Base-by-base conservation (phyloP, 1,140 invertebrate species). In the Lethrus apterus region DNA sequence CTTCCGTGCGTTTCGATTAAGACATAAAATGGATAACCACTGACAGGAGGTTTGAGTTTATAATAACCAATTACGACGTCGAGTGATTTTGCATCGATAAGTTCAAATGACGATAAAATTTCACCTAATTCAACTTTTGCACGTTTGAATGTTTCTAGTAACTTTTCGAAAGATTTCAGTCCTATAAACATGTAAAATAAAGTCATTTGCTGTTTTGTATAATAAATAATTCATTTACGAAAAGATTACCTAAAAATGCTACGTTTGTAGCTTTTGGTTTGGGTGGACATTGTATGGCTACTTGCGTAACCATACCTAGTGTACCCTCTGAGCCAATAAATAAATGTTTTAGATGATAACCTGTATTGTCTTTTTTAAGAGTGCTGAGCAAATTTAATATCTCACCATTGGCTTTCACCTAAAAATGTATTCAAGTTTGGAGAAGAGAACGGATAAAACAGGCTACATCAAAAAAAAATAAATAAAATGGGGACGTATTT, bases 291-390 rank as follows among this genome's bases (percentile, higher is more conserved):
- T 92, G 79, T 44, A 98, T 83, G 0, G 87, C 80, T 9, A 92
- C 84, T 74, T 92, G 90, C 0, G 95, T 98, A 1, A 99, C 80
- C 8, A 99, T 65, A 5, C 96, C 95, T 31, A 99, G 69, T 0
- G 93, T 97, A 26, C 96, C 96, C 73, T 99, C 96, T 0, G 91
- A 91, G 8, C 96, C 96, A 58, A 99, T 93, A 64, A 99, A 98
- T 44, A 98, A 63, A 65, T 98, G 93, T 64, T 97, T 95, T 41
- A 97, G 66, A 64, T 98, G 90, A 65, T 94, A 95, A 0, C 93
- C 94, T 0, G 94, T 98, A 60, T 98, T 99, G 63, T 99, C 93
- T 70, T 99, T 99, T 62, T 93, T 88, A 45, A 96, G 70, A 4
- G 80, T 77, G 51, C 80, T 86, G 58, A 98, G 71, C 48, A 84